Evolutionary conservation across 2,113 vertebrate species (phyloP).

Genomic region (Glaucomys volans): DNA sequence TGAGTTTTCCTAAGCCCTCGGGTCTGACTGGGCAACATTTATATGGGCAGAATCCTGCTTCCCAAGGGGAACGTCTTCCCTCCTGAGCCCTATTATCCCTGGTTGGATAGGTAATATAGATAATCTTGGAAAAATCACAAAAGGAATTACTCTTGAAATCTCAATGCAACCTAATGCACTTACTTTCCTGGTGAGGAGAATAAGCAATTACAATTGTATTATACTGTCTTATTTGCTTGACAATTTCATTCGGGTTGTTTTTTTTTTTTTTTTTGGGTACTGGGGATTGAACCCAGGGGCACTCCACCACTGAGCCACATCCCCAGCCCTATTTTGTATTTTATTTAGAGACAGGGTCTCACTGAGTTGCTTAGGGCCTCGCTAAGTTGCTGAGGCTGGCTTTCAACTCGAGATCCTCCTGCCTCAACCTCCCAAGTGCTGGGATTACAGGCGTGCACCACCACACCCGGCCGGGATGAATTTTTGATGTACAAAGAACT

Average conservation of each 20-base stretch:
- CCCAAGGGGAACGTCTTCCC: neutral
- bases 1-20: neutral
- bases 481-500: neutral
- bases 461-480: no score
- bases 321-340: no score
- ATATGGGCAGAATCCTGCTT: neutral
- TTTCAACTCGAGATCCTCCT: no score
- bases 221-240: neutral
- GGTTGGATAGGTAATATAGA: neutral
- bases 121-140: conserved; percentile 1
- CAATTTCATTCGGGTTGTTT: neutral
- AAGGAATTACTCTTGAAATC: conserved; percentile 55
- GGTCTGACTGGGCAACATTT: neutral
- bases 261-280: no score
- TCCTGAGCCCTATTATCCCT: neutral
- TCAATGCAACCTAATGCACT: neutral
- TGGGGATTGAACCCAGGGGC: no score
- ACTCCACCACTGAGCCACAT: no score
- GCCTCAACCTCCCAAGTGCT: no score
- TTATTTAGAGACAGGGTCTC: no score
- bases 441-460: no score
- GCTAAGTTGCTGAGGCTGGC: no score
- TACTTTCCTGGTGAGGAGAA: neutral
- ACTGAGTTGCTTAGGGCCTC: no score
- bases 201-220: neutral